phyloP scores from a whole-genome alignment of 2,797 vertebrate genomes.

The Etheostoma perlongum region DNA sequence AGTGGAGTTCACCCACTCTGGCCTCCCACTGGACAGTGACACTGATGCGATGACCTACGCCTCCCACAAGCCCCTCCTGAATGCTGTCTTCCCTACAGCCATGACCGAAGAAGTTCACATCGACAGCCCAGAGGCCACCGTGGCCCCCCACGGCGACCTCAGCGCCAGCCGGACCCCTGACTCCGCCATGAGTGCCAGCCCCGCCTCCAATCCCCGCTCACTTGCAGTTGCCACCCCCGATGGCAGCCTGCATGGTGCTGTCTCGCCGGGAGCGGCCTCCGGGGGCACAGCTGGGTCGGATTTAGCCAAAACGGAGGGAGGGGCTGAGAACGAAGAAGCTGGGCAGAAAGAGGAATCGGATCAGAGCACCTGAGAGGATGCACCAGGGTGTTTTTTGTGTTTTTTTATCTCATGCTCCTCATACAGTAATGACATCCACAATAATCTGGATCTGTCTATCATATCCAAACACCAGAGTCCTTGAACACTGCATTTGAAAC shows the following conservation, averaged over 20 bases:
- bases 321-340: conserved; percentile 38
- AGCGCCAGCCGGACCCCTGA: conserved; percentile 73
- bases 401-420: conserved; percentile 25
- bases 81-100: conserved; percentile 62
- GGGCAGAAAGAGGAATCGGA: conserved; percentile 50
- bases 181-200: conserved; percentile 73
- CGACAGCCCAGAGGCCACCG: conserved; percentile 63
- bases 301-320: conserved; percentile 51
- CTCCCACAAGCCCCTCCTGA: conserved; percentile 79
- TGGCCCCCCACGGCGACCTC: conserved; percentile 58
- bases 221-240: conserved; percentile 51
- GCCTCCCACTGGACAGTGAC: conserved; percentile 82
- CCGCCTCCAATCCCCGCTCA: conserved; percentile 62
- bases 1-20: conserved; percentile 75
- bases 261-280: conserved; percentile 55
- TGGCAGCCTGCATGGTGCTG: conserved; percentile 43
- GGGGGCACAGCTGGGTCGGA: conserved; percentile 49
- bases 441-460: conserved; percentile 22
- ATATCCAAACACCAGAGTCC: conserved; percentile 33
- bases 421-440: conserved; percentile 36
- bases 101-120: conserved; percentile 29
- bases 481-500: conserved; percentile 37
- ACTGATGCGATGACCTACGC: conserved; percentile 75
- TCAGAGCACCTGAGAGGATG: conserved; percentile 71
- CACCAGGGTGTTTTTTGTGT: background rate